Base-by-base conservation (phyloP, 2,113 vertebrate species). In the Callopanchax toddi region DNA sequence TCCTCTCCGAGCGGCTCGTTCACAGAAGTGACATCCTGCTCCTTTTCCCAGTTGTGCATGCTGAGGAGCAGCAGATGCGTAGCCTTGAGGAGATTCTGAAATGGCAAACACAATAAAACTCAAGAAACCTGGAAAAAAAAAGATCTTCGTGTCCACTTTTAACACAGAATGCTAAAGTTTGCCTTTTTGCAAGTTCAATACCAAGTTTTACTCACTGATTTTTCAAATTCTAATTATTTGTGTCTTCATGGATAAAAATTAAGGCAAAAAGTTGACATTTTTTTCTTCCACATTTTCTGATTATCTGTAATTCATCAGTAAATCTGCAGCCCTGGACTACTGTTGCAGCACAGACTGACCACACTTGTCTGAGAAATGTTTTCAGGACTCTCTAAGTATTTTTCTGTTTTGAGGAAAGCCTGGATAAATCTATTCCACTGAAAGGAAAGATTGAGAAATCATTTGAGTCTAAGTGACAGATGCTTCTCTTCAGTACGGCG, bases 41-140 rank as follows among this genome's bases (percentile, higher is more conserved):
- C 72, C 67, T 76, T 48, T 57, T 21, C 44, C 73, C 79, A 45
- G 66, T 84, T 78, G 71, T 69, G 73, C 57, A 37, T 26, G 61
- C 73, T 60, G 74, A 62, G 78, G 76, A 80, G 68, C 73, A 84
- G 82, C 91, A 91, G 87, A 89, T 91, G 87, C 77, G 12, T 54
- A 62, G 78, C 82, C 85, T 76, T 80, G 62, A 83, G 88, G 82
- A 84, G 82, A 83, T 79, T 81, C 71, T 57, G 53, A 78, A 76
- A 87, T 86, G 82, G 87, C 88, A 89, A 89, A 87, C 81, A 85
- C 67, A 70, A 87, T 88, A 72, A 87, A 86, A 81, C 77, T 89
- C 89, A 90, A 88, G 12, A 73, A 82, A 71, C 59, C 69, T 72
- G 68, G 74, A 53, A 20, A 44, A 75, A 36, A 52, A 43, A 61